A percentile compares a stretch with the other conserved stretches of the same genome.
phyloP scores from a whole-genome alignment of 2,113 vertebrate genomes.

The Oreochromis aureus region DNA sequence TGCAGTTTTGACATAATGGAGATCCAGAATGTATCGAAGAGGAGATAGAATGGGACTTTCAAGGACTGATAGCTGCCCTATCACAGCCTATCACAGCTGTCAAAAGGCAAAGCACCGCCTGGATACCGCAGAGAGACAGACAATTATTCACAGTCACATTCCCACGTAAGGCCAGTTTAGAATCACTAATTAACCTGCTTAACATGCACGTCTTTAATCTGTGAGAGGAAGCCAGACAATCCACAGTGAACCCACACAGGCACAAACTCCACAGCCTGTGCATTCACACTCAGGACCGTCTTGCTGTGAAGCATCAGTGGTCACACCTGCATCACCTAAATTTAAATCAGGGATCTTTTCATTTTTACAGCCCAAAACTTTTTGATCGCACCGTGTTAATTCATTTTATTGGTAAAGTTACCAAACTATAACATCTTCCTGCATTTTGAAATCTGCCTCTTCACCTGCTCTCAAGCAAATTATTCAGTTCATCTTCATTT shows the following conservation, averaged over 20 bases:
- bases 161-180: not conserved
- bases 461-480: not conserved
- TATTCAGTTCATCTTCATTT: not conserved
- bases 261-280: not conserved
- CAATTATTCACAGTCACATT: not conserved
- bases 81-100: not conserved
- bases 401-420: not conserved
- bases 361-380: not conserved
- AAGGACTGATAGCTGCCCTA: not conserved
- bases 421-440: not conserved
- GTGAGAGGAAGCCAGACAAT: not conserved
- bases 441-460: not conserved
- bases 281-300: rapidly evolving
- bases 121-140: not conserved
- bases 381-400: not conserved
- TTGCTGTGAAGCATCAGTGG: not conserved
- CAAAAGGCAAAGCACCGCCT: not conserved
- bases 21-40: not conserved
- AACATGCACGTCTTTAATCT: not conserved
- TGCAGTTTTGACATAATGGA: not conserved
- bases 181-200: not conserved
- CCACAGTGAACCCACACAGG: rapidly evolving
- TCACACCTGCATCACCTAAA: not conserved
- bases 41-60: not conserved
- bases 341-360: not conserved